These are phyloP conservation scores for Gortyna flavago DNA, from an alignment of 2,888 invertebrate species.

Conservation along the genomic window DNA sequence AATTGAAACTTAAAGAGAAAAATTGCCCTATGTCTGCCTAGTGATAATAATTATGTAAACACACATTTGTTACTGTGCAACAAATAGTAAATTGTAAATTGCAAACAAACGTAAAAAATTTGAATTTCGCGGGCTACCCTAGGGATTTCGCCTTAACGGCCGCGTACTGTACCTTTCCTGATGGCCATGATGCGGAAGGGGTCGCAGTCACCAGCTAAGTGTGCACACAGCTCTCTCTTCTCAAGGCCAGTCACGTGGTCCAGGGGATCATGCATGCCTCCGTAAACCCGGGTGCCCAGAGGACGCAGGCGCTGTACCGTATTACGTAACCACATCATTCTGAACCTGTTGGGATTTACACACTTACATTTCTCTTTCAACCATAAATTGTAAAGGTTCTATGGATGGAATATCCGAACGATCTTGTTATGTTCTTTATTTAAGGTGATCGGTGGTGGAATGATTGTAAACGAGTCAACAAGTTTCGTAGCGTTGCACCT, in stretches of 20 bases:
- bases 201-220: conserved; percentile 96
- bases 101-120: neutral
- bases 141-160: neutral
- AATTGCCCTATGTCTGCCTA: neutral
- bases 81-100: neutral
- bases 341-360: conserved; percentile 35
- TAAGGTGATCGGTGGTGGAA: neutral
- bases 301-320: conserved; percentile 63
- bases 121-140: neutral
- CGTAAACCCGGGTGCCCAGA: conserved; percentile 89
- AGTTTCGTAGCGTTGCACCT: neutral
- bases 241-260: conserved; percentile 98
- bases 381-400: too few species aligned
- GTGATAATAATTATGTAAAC: neutral
- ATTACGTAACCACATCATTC: conserved; percentile 67
- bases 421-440: neutral
- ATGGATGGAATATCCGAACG: neutral
- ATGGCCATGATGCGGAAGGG: conserved; percentile 94
- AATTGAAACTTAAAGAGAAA: neutral
- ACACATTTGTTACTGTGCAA: neutral
- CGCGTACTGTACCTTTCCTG: conserved; percentile 86
- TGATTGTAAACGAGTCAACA: neutral
- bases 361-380: neutral
- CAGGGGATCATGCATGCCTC: conserved; percentile 93
- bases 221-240: conserved; percentile 96